Evolutionary conservation across 1,140 invertebrate genomes (phyloP).

Genomic region (Saccostrea cuccullata): DNA sequence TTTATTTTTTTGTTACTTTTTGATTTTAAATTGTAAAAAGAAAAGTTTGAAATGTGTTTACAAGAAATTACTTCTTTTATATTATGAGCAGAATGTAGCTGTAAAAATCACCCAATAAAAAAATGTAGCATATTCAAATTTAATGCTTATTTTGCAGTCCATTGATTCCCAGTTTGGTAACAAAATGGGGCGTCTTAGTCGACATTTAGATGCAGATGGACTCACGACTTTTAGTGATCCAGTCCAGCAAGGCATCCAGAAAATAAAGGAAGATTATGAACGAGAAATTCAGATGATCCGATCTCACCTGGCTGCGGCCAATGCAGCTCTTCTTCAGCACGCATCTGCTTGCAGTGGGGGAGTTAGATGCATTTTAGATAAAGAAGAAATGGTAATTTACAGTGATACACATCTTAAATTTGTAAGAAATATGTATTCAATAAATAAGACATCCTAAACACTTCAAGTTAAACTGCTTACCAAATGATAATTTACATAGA

Average conservation of each 20-base stretch:
- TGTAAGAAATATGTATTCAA: background rate
- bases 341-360: conserved; percentile 79
- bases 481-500: too few relatives aligned
- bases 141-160: conserved; percentile 42
- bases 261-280: conserved; percentile 88
- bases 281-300: conserved; percentile 84
- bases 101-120: too few relatives aligned
- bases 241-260: conserved; percentile 87
- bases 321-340: conserved; percentile 86
- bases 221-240: conserved; percentile 88
- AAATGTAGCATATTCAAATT: background rate
- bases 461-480: too few relatives aligned
- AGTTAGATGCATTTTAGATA: conserved; percentile 57
- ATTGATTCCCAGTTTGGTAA: conserved; percentile 60
- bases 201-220: conserved; percentile 86
- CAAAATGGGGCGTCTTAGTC: conserved; percentile 63
- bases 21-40: too few relatives aligned
- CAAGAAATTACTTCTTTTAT: too few relatives aligned
- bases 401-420: background rate
- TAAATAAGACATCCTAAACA: too few relatives aligned
- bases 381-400: conserved; percentile 55
- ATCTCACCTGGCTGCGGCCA: conserved; percentile 85
- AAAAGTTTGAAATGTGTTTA: too few relatives aligned
- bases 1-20: too few relatives aligned
- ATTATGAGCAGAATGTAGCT: too few relatives aligned